Evolutionary conservation across 2,888 invertebrate species (phyloP).

Genomic region (Busseola fusca): DNA sequence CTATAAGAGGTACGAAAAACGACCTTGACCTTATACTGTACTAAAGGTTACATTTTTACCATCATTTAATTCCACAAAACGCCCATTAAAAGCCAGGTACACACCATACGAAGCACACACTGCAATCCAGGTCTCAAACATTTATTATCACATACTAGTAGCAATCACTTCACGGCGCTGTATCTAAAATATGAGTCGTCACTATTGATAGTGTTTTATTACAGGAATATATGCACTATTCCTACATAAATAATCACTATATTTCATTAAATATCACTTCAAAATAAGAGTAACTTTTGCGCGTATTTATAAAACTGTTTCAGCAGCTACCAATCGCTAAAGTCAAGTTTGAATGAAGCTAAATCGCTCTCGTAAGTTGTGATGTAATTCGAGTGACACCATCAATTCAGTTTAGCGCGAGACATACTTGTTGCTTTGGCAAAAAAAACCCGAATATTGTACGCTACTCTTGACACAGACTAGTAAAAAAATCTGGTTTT

Average conservation of each 20-base stretch:
- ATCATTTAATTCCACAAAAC: constrained; percentile 76
- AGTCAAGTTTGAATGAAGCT: constrained; percentile 71
- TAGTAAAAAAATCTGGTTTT: constrained; percentile 27
- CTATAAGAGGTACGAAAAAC: background rate
- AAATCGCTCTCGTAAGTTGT: constrained; percentile 70
- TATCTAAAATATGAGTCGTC: constrained; percentile 42
- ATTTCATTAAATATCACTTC: background rate
- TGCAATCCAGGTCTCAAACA: constrained; percentile 78
- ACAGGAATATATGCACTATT: constrained; percentile 13
- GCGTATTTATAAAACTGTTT: constrained; percentile 11
- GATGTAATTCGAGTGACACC: constrained; percentile 75
- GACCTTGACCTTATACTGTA: background rate
- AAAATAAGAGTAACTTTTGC: constrained; percentile 12
- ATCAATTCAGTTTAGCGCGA: constrained; percentile 61
- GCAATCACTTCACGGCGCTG: constrained; percentile 48
- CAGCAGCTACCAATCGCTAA: constrained; percentile 48
- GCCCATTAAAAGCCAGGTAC: constrained; percentile 72
- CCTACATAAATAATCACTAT: background rate
- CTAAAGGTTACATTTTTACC: constrained; percentile 65
- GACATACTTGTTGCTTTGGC: constrained; percentile 54
- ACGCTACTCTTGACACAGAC: background rate
- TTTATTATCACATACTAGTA: constrained; percentile 71
- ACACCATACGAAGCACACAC: constrained; percentile 73
- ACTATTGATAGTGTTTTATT: constrained; percentile 15
- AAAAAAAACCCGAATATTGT: constrained; percentile 4